Percentiles rank a stretch among this genome's conserved stretches.
These are phyloP conservation scores for Malachius bipustulatus DNA, from an alignment of 2,888 invertebrate genomes.

Conservation along the genomic window DNA sequence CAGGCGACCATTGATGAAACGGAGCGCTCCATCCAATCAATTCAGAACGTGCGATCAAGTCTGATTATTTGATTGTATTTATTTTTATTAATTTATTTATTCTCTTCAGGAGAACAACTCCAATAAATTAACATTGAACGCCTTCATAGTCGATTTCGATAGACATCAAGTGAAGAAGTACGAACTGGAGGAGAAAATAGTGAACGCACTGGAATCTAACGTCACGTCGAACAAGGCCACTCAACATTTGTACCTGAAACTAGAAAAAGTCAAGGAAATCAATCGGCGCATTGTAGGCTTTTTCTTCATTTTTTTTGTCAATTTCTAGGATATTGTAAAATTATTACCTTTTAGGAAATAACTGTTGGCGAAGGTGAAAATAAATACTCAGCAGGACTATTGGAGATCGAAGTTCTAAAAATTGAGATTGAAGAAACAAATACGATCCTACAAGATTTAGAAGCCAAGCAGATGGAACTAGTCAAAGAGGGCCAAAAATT, in stretches of 20 bases:
- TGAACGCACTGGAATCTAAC: conserved; percentile 53
- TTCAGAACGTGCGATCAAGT: conserved; percentile 32
- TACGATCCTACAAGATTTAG: conserved; percentile 31
- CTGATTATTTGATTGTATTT: background rate
- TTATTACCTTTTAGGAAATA: conserved; percentile 39
- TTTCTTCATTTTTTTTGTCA: conserved; percentile 11
- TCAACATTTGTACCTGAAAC: conserved; percentile 32
- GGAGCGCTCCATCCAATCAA: conserved; percentile 47
- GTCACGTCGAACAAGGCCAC: conserved; percentile 57
- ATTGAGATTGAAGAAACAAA: conserved; percentile 26
- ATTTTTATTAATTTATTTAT: background rate
- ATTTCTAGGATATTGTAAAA: too few species aligned
- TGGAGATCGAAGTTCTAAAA: conserved; percentile 45
- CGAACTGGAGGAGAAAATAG: conserved; percentile 51
- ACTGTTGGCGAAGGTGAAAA: conserved; percentile 44
- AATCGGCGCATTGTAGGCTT: conserved; percentile 1
- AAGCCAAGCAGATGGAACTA: conserved; percentile 30
- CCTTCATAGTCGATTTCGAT: conserved; percentile 36
- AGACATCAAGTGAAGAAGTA: conserved; percentile 42
- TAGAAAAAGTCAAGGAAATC: conserved; percentile 5
- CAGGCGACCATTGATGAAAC: conserved; percentile 48
- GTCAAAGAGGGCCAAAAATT: conserved; percentile 38
- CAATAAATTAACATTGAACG: conserved; percentile 15
- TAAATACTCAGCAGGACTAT: conserved; percentile 43
- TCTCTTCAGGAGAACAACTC: conserved; percentile 20